Conservation (phyloP, 2,888 invertebrate genomes). For the Drosophila hawaiiensis region DNA sequence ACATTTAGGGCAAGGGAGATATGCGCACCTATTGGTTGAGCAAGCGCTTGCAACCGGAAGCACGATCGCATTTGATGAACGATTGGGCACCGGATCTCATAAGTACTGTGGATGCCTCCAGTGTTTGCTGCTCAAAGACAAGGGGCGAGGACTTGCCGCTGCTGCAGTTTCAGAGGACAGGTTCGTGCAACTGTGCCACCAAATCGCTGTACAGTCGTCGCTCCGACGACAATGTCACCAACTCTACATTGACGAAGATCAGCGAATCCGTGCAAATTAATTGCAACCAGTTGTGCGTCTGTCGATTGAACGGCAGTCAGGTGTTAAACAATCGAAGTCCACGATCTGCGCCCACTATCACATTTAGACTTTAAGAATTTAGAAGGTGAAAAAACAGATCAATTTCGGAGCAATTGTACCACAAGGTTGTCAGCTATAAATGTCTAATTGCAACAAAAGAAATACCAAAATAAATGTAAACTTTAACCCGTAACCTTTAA, state of each 20-base stretch:
- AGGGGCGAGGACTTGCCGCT: slow-evolving; percentile 32
- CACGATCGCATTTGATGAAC: slow-evolving; percentile 32
- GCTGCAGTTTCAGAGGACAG: slow-evolving; percentile 31
- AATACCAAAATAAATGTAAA: slow-evolving; percentile 31
- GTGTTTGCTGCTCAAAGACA: slow-evolving; percentile 44
- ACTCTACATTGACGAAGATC: slow-evolving; percentile 28
- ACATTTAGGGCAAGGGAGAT: slow-evolving; percentile 93
- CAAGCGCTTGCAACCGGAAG: slow-evolving; percentile 86
- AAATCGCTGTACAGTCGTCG: slow-evolving; percentile 82
- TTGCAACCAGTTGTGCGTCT: slow-evolving; percentile 80
- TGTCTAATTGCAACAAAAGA: slow-evolving; percentile 10
- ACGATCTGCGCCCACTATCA: slow-evolving; percentile 83
- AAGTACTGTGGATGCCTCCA: slow-evolving; percentile 76
- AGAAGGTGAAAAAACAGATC: not conserved
- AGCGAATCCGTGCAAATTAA: slow-evolving; percentile 51
- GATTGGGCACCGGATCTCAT: slow-evolving; percentile 83
- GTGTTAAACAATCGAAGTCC: slow-evolving; percentile 72
- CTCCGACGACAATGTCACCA: slow-evolving; percentile 81
- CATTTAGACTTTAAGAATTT: slow-evolving; percentile 76
- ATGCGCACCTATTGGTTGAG: slow-evolving; percentile 95
- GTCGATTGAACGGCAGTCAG: slow-evolving; percentile 77
- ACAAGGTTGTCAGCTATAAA: slow-evolving; percentile 12
- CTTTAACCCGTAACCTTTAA: slow-evolving; percentile 11
- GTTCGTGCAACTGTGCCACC: slow-evolving; percentile 79
- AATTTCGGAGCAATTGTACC: not conserved